These are phyloP conservation scores for Brotula barbata DNA, from an alignment of 2,797 vertebrate species.

Conservation along the genomic window DNA sequence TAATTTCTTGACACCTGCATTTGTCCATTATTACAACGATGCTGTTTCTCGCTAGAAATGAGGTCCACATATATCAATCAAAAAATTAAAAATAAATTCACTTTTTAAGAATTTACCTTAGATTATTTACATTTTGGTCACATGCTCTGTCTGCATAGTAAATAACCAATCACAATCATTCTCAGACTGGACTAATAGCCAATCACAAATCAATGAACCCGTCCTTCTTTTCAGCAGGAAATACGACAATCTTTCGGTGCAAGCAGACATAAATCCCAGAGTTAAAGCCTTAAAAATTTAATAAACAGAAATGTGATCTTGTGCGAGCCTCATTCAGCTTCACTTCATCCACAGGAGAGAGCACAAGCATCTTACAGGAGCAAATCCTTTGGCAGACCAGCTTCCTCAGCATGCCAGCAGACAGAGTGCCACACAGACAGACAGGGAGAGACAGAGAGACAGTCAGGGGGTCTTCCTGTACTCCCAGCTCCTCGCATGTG, in stretches of 20 bases:
- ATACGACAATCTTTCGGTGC: not conserved
- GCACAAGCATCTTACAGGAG: conserved; percentile 78
- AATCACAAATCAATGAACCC: not conserved
- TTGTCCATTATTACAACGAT: conserved; percentile 4
- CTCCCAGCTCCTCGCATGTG: conserved; percentile 40
- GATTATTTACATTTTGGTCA: too few relatives aligned
- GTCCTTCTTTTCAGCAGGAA: not conserved
- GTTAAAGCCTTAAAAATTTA: not conserved
- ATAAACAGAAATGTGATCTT: too few relatives aligned
- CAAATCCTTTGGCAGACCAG: conserved; percentile 81
- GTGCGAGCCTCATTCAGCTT: not conserved
- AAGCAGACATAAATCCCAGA: not conserved
- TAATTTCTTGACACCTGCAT: not conserved
- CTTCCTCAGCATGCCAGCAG: conserved; percentile 76
- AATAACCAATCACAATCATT: not conserved
- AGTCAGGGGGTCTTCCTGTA: conserved; percentile 31
- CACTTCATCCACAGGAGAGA: conserved; percentile 52
- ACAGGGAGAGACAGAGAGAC: not conserved
- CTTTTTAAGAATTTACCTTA: too few relatives aligned
- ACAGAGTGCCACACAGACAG: not conserved
- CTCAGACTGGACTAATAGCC: not conserved
- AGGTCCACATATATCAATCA: too few relatives aligned
- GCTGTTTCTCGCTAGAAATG: not conserved
- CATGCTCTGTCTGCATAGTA: too few relatives aligned
- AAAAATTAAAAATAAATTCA: too few relatives aligned